These are phyloP conservation scores for Paragorgia papillata DNA, from an alignment of 92 coral and sea anemone species.

Conservation along the genomic window DNA sequence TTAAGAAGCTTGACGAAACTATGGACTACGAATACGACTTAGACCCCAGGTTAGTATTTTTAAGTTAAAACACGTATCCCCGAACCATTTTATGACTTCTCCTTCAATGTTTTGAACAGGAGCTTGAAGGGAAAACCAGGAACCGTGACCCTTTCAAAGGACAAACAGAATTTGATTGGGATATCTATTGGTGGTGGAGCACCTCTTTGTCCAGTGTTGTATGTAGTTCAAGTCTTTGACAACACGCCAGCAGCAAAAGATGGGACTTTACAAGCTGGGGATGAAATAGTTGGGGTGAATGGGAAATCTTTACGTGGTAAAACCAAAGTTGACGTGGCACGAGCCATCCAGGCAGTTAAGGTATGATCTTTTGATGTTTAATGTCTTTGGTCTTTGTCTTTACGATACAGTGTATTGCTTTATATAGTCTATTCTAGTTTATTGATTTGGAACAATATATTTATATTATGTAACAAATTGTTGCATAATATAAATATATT, in stretches of 20 bases:
- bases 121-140: slow-evolving; percentile 98
- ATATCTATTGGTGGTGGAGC: slow-evolving; percentile 99
- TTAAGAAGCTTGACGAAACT: background rate
- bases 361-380: slow-evolving; percentile 44
- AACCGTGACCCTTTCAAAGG: slow-evolving; percentile 85
- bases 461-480: too few relatives aligned
- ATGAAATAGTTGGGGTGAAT: slow-evolving; percentile 99
- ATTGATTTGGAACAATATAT: too few relatives aligned
- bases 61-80: background rate
- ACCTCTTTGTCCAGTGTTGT: slow-evolving; percentile 94
- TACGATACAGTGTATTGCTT: too few relatives aligned
- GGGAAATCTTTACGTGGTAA: slow-evolving; percentile 97
- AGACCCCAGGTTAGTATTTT: slow-evolving; percentile 81
- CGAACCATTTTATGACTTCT: background rate
- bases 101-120: slow-evolving; percentile 47
- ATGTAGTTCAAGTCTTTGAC: slow-evolving; percentile 98
- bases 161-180: slow-evolving; percentile 95
- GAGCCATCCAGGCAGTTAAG: slow-evolving; percentile 97
- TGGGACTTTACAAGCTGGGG: slow-evolving; percentile 94
- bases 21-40: slow-evolving; percentile 98
- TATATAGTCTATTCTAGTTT: too few relatives aligned
- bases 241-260: slow-evolving; percentile 98
- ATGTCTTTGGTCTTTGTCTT: background rate
- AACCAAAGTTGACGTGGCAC: slow-evolving; percentile 99
- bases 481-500: too few relatives aligned